Conservation (phyloP, 1,140 invertebrate species). For the Sitodiplosis mosellana region DNA sequence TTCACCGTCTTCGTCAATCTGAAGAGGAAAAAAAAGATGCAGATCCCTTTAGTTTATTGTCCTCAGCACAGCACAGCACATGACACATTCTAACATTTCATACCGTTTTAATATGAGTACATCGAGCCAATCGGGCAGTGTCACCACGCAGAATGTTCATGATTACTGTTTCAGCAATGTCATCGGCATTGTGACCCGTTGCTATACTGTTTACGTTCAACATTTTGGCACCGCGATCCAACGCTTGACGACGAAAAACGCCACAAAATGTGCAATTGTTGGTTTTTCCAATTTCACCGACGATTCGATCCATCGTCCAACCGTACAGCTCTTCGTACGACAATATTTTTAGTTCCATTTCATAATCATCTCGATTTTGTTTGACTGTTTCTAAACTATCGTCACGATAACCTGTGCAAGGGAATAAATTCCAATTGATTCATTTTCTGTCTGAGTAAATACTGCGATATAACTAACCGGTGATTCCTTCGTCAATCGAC, state of each 20-base stretch:
- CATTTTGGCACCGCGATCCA: slow-evolving; percentile 80
- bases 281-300: slow-evolving; percentile 81
- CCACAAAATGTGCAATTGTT: slow-evolving; percentile 99
- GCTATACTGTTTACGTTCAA: slow-evolving; percentile 84
- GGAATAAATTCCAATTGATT: slow-evolving; percentile 13
- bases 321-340: slow-evolving; percentile 98
- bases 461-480: slow-evolving; percentile 81
- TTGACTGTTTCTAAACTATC: slow-evolving; percentile 96
- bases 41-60: neutral
- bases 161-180: slow-evolving; percentile 95
- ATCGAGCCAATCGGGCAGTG: slow-evolving; percentile 78
- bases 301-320: slow-evolving; percentile 99
- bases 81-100: slow-evolving; percentile 12
- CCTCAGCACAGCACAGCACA: no score
- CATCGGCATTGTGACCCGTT: slow-evolving; percentile 98
- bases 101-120: slow-evolving; percentile 77
- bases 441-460: neutral
- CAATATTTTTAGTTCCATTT: slow-evolving; percentile 84
- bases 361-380: slow-evolving; percentile 83
- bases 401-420: slow-evolving; percentile 67
- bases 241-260: slow-evolving; percentile 86
- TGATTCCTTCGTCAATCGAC: slow-evolving; percentile 98
- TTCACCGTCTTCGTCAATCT: slow-evolving; percentile 54
- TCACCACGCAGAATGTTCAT: slow-evolving; percentile 98
- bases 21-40: slow-evolving; percentile 22